These are phyloP conservation scores for Myotis davidii DNA, from an alignment of 2,113 vertebrate genomes.

Conservation along the genomic window DNA sequence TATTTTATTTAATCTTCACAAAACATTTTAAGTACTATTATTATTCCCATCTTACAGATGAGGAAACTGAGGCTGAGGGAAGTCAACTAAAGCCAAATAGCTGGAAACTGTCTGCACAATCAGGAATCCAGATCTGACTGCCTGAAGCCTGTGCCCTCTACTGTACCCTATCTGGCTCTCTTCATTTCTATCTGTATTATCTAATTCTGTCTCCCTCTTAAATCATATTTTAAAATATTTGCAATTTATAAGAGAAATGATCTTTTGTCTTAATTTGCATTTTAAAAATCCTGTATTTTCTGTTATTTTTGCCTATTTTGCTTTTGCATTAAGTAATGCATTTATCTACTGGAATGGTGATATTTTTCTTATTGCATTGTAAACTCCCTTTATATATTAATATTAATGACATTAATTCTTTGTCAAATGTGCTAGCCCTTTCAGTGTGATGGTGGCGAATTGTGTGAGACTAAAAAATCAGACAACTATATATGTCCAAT, in stretches of 20 bases:
- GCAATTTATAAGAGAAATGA: background rate
- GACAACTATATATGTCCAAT: background rate
- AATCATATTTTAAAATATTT: background rate
- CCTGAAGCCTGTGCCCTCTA: background rate
- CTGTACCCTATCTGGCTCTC: no score
- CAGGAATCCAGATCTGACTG: background rate
- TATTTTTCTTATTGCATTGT: background rate
- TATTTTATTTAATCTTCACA: background rate
- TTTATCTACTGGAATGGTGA: background rate
- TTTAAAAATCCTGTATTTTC: background rate
- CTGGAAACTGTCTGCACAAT: background rate
- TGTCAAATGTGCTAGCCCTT: background rate
- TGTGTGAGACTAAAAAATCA: background rate
- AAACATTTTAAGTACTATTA: background rate
- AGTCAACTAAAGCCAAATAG: background rate
- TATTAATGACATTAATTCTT: background rate
- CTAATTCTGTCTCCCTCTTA: background rate
- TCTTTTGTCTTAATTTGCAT: background rate
- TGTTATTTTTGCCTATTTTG: background rate
- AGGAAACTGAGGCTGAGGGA: background rate
- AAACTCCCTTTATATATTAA: background rate
- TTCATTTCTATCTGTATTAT: background rate
- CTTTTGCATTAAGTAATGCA: background rate
- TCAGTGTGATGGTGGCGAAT: background rate
- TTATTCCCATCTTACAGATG: conserved; percentile 1